phyloP scores from a whole-genome alignment of 2,888 invertebrate genomes.

The Chalcosyrphus nemorum region DNA sequence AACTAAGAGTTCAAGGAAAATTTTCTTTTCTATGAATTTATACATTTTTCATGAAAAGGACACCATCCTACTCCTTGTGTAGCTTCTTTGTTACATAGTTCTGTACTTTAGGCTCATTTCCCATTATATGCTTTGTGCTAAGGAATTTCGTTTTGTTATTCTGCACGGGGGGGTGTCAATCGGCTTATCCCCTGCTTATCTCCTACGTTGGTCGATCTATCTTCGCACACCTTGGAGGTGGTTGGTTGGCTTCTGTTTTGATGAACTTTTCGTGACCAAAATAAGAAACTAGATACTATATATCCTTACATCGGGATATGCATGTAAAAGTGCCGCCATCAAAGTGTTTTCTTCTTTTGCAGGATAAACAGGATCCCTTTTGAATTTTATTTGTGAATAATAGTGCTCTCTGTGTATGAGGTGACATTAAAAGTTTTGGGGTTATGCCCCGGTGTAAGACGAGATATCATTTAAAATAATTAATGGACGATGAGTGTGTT shows the following conservation, averaged over 20 bases:
- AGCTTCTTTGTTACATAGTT: constrained; percentile 16
- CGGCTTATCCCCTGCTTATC: constrained; percentile 28
- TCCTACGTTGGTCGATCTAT: background rate
- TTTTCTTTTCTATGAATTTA: constrained; percentile 27
- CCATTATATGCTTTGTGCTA: constrained; percentile 9
- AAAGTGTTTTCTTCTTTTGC: background rate
- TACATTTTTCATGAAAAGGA: constrained; percentile 35
- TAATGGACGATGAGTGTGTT: constrained; percentile 35
- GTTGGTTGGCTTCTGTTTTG: background rate
- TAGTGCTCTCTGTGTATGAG: background rate
- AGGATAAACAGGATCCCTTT: background rate
- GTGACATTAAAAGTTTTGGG: constrained; percentile 2
- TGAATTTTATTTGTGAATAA: background rate
- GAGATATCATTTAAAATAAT: constrained; percentile 36
- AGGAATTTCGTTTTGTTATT: constrained; percentile 8
- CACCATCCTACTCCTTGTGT: constrained; percentile 18
- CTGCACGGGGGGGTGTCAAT: constrained; percentile 25
- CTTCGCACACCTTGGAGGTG: background rate
- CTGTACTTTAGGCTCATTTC: constrained; percentile 25
- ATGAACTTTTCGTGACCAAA: constrained; percentile 9
- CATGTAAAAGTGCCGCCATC: constrained; percentile 13
- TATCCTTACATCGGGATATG: constrained; percentile 6
- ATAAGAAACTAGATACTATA: background rate
- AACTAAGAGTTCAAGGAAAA: constrained; percentile 43
- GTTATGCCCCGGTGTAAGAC: constrained; percentile 19